Percentiles rank a stretch among this genome's conserved stretches.
Evolutionary conservation across 2,888 invertebrate genomes (phyloP).

Genomic region (Blomia tropicalis): DNA sequence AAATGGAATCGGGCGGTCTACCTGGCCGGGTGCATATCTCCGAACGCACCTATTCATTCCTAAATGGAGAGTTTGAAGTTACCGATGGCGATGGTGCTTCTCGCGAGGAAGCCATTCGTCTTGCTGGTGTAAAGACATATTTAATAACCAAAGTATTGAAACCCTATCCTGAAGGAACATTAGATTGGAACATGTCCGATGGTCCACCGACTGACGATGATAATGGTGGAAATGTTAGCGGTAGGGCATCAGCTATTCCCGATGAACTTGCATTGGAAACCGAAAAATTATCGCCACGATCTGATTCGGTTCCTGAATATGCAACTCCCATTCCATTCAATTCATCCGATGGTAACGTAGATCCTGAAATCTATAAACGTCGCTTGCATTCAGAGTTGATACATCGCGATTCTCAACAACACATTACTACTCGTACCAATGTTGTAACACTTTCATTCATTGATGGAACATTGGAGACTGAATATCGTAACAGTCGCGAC

Average conservation of each 20-base stretch:
- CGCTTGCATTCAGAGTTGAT: conserved; percentile 65
- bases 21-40: conserved; percentile 87
- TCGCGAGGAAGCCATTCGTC: conserved; percentile 71
- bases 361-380: conserved; percentile 55
- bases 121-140: conserved; percentile 75
- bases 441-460: conserved; percentile 50
- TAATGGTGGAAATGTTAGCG: conserved; percentile 11
- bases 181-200: conserved; percentile 28
- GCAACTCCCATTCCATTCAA: background rate
- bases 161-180: conserved; percentile 40
- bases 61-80: conserved; percentile 79
- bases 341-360: background rate
- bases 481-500: conserved; percentile 42
- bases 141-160: conserved; percentile 72
- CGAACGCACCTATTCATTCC: conserved; percentile 66
- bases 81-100: conserved; percentile 76
- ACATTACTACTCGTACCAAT: conserved; percentile 51
- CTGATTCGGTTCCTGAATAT: background rate
- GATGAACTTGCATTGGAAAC: no score
- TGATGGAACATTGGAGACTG: conserved; percentile 48
- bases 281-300: no score
- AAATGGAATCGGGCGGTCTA: conserved; percentile 89
- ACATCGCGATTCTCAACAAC: conserved; percentile 60
- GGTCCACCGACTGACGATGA: background rate
- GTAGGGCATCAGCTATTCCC: no score